Conservation (phyloP, 2,113 vertebrate genomes). For the Dinomys branickii region DNA sequence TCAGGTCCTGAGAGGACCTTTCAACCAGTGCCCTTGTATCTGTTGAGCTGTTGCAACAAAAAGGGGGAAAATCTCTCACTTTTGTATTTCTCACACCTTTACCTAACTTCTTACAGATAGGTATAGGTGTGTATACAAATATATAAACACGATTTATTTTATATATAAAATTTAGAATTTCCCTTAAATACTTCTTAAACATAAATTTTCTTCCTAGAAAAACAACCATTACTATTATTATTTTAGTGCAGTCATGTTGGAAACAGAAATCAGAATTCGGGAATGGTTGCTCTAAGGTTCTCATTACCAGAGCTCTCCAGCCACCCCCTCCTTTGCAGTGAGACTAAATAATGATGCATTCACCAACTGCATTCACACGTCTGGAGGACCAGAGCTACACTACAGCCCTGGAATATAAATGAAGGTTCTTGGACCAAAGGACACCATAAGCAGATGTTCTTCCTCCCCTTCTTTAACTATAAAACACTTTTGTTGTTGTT, state of each 20-base stretch:
- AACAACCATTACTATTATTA: neutral
- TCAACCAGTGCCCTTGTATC: neutral
- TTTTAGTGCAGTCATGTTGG: neutral
- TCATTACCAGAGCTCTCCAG: neutral
- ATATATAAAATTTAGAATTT: neutral
- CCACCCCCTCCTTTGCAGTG: neutral
- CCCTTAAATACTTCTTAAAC: neutral
- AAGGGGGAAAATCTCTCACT: neutral
- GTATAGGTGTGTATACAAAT: neutral
- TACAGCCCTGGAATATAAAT: slow-evolving; percentile 62
- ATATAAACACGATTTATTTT: neutral
- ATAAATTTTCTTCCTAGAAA: slow-evolving; percentile 38
- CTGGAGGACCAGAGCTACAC: slow-evolving; percentile 51
- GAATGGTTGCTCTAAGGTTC: neutral
- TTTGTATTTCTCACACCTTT: too few species aligned
- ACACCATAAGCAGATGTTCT: slow-evolving; percentile 63
- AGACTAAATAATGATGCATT: slow-evolving; percentile 11
- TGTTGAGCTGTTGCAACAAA: neutral
- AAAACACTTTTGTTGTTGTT: slow-evolving; percentile 60
- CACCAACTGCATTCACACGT: neutral
- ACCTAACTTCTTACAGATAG: neutral
- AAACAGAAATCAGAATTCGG: slow-evolving; percentile 51
- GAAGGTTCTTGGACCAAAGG: slow-evolving; percentile 59
- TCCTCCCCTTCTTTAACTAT: slow-evolving; percentile 49
- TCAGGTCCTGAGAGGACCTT: neutral